Conservation (phyloP, 2,888 invertebrate species). For the Polia nebulosa region DNA sequence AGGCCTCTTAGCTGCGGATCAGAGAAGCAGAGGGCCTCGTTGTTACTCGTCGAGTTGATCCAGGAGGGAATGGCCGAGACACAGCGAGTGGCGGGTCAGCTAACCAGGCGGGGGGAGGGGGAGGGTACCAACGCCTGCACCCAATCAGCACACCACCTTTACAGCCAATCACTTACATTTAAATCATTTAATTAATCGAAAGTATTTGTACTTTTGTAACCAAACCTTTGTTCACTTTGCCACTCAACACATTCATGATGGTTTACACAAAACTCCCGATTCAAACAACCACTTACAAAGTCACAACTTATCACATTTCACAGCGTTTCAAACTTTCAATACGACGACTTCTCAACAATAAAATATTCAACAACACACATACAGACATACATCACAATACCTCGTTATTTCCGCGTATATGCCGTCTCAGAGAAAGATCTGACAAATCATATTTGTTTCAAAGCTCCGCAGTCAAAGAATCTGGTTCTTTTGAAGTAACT, state of each 20-base stretch:
- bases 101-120: too few relatives aligned
- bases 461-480: conserved; percentile 48
- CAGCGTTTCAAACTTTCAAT: conserved; percentile 14
- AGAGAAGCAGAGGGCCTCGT: too few relatives aligned
- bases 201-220: too few relatives aligned
- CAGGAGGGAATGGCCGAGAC: too few relatives aligned
- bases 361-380: conserved; percentile 3
- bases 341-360: conserved; percentile 5
- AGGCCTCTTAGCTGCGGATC: too few relatives aligned
- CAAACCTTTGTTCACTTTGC: background rate
- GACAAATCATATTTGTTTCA: conserved; percentile 55
- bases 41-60: too few relatives aligned
- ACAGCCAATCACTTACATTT: too few relatives aligned
- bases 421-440: conserved; percentile 2
- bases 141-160: too few relatives aligned
- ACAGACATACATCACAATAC: background rate
- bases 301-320: conserved; percentile 1
- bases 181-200: too few relatives aligned
- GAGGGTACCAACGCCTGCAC: too few relatives aligned
- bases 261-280: background rate
- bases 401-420: conserved; percentile 32
- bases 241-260: background rate
- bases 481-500: conserved; percentile 39
- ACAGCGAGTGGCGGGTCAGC: too few relatives aligned
- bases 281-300: conserved; percentile 1